phyloP scores from a whole-genome alignment of 2,888 invertebrate genomes.

The Parnassius orleans region DNA sequence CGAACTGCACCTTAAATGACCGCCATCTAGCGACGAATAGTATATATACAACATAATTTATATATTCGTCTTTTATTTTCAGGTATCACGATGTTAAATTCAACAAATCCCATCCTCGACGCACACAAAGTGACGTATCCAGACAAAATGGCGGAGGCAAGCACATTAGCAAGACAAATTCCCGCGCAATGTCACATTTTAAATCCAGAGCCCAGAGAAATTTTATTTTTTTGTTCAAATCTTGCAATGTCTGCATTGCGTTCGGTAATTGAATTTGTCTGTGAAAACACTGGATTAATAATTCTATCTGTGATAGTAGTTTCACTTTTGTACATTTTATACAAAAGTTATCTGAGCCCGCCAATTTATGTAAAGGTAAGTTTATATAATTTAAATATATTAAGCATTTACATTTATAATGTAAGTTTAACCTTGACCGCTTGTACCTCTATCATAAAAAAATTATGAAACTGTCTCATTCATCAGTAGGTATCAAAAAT shows the following conservation, averaged over 20 bases:
- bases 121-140: background rate
- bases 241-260: conserved; percentile 6
- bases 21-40: background rate
- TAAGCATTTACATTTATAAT: no score
- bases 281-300: conserved; percentile 4
- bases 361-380: conserved; percentile 22
- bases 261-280: conserved; percentile 1
- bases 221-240: conserved; percentile 4
- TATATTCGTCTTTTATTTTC: background rate
- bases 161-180: conserved; percentile 1
- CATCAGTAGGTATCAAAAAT: no score
- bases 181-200: conserved; percentile 19
- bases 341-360: conserved; percentile 20
- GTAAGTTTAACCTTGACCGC: no score
- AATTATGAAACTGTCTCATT: no score
- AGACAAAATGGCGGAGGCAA: conserved; percentile 13
- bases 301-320: conserved; percentile 4
- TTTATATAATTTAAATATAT: background rate
- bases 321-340: conserved; percentile 4
- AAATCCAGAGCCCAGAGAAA: conserved; percentile 7
- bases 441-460: no score
- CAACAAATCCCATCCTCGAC: background rate
- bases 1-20: no score
- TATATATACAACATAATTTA: no score
- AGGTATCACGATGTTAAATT: conserved; percentile 5